Conservation (phyloP, 1,140 invertebrate genomes). For the Drosophila sp. region DNA sequence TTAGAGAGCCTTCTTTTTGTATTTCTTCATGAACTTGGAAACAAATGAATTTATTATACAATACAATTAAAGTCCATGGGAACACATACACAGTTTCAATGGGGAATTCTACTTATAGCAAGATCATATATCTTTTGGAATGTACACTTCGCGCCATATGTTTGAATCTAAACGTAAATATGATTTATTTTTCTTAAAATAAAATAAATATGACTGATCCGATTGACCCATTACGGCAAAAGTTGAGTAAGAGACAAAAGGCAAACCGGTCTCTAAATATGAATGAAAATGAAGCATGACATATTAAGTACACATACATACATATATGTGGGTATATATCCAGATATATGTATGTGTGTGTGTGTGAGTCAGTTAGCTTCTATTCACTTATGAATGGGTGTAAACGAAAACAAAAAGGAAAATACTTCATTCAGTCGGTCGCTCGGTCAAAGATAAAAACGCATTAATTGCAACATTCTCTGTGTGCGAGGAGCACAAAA, state of each 20-base stretch:
- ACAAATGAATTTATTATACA: no score
- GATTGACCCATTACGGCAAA: slow-evolving; percentile 15
- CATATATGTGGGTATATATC: slow-evolving; percentile 3
- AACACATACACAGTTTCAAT: no score
- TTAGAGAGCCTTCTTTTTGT: no score
- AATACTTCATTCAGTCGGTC: slow-evolving; percentile 19
- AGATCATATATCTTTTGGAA: no score
- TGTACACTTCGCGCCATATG: no score
- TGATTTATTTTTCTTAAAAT: neutral
- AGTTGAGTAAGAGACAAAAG: slow-evolving; percentile 5
- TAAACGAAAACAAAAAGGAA: slow-evolving; percentile 64
- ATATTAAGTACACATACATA: slow-evolving; percentile 28
- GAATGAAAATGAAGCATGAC: slow-evolving; percentile 39
- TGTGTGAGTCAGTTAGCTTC: slow-evolving; percentile 25
- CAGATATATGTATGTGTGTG: neutral
- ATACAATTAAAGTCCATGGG: no score
- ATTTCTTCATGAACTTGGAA: no score
- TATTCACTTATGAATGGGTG: slow-evolving; percentile 69
- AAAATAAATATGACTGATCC: slow-evolving; percentile 10
- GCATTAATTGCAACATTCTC: slow-evolving; percentile 66
- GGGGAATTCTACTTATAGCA: no score
- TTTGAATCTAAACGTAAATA: no score
- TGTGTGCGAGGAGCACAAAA: slow-evolving; percentile 3
- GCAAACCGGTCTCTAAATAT: slow-evolving; percentile 37
- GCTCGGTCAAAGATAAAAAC: slow-evolving; percentile 54